phyloP scores from a whole-genome alignment of 2,113 vertebrate species.

The Rhabdomys dilectus region DNA sequence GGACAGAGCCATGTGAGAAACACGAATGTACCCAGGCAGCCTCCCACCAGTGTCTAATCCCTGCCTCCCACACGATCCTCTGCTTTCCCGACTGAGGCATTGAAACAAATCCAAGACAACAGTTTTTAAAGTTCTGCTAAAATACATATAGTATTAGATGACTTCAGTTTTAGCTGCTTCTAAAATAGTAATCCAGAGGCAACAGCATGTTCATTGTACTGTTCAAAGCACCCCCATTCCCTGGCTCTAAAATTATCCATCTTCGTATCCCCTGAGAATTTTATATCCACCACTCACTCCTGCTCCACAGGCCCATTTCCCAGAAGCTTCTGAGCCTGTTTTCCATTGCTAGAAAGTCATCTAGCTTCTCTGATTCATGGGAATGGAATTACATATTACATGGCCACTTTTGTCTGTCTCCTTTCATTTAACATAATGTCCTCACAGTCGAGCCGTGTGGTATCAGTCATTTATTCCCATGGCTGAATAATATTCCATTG shows the following conservation, averaged over 20 bases:
- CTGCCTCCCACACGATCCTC: not conserved
- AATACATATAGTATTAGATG: not conserved
- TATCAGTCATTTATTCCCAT: not conserved
- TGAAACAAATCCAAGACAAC: not conserved
- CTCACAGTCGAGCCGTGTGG: not conserved
- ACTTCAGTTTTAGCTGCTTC: slow-evolving; percentile 6
- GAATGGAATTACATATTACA: not conserved
- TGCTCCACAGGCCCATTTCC: not conserved
- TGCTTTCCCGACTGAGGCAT: not conserved
- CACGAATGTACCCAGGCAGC: not conserved
- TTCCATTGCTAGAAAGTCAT: not conserved
- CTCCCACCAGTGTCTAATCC: not conserved
- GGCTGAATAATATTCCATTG: not conserved
- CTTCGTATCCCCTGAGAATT: not conserved
- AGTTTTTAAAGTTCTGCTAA: not conserved
- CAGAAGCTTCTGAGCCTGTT: not conserved
- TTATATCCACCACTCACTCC: not conserved
- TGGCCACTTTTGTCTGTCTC: not conserved
- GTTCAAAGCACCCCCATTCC: not conserved
- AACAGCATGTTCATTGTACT: not conserved
- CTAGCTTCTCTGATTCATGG: not conserved
- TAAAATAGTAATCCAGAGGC: not conserved
- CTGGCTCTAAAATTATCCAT: not conserved
- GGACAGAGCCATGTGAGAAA: not conserved
- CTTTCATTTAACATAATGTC: not conserved